These are phyloP conservation scores for Nannobrachium achirus DNA, from an alignment of 2,113 vertebrate genomes.

Conservation along the genomic window DNA sequence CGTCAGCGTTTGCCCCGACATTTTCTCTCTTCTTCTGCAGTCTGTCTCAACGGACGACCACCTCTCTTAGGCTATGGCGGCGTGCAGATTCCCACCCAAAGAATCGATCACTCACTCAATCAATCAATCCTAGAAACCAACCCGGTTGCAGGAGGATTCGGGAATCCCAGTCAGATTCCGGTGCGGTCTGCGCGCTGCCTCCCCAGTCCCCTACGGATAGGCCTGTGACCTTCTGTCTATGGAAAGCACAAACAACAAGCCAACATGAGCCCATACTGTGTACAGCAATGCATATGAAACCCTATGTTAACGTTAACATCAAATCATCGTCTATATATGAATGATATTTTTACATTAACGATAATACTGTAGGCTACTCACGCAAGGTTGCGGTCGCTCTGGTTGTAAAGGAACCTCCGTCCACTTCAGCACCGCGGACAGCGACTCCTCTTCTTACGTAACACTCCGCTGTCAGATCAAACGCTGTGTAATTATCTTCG, in stretches of 20 bases:
- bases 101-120: neutral
- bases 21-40: conserved; percentile 79
- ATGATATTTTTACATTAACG: conserved; percentile 17
- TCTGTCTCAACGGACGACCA: conserved; percentile 23
- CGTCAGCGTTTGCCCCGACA: conserved; percentile 98
- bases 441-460: conserved; percentile 75
- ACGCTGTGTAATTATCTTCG: conserved; percentile 21
- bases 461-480: conserved; percentile 53
- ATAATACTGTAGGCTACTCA: conserved; percentile 59
- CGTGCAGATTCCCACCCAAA: conserved; percentile 52
- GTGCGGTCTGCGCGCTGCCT: neutral
- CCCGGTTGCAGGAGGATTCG: neutral
- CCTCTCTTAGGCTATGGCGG: conserved; percentile 39
- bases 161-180: conserved; percentile 8
- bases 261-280: no score
- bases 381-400: conserved; percentile 63
- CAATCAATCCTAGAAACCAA: conserved; percentile 39
- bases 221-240: conserved; percentile 13
- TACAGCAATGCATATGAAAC: no score
- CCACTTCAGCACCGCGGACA: conserved; percentile 75
- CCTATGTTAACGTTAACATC: neutral
- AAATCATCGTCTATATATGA: no score
- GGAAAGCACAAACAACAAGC: neutral
- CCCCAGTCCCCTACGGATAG: conserved; percentile 4
- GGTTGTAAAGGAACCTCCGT: conserved; percentile 44